Evolutionary conservation across 2,888 invertebrate species (phyloP), one percentile per base, ranked within the genome.

Genomic region (Ferdinandea cuprea): DNA sequence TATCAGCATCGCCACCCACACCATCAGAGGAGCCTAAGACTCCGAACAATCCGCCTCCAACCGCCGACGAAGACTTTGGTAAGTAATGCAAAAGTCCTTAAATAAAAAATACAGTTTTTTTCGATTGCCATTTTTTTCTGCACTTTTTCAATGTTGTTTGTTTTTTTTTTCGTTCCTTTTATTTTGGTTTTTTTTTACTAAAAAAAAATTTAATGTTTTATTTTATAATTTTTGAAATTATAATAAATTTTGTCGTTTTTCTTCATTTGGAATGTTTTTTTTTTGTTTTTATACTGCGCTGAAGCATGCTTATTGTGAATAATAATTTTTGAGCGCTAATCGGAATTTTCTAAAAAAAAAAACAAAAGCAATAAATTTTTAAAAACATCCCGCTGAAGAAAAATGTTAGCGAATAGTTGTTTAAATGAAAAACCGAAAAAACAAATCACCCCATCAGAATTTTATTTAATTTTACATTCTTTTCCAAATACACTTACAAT

Each of bases 31-130:
- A 89, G 52, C 85, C 86, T 9, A 88, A 86, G 80, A 87, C 86
- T 40, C 86, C 86, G 52, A 89, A 87, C 52, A 87, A 87, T 54
- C 85, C 85, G 46, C 52, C 85, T 4, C 80, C 81, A 61, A 88
- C 88, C 79, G 85, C 85, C 52, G 90, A 89, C 72, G 87, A 87
- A 71, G 89, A 89, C 73, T 87, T 90, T 85, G 90, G 90, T 90
- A 85, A 89, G 90, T 88, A 44, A 1, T 3, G 8, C 19, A 28
- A 15, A 21, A 13, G 13, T 5, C 15, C 4, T 11, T 3, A 4
- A 44, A 42, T 35, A 40, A 59, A n/a, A n/a, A n/a, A n/a, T n/a
- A n/a, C n/a, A n/a, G n/a, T 6, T 35, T 30, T 56, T 54, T 13
- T n/a, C 25, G 37, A 40, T 61, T 65, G 35, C 58, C 50, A 72